phyloP scores from a whole-genome alignment of 2,888 invertebrate species.

The Epicampocera succincta region DNA sequence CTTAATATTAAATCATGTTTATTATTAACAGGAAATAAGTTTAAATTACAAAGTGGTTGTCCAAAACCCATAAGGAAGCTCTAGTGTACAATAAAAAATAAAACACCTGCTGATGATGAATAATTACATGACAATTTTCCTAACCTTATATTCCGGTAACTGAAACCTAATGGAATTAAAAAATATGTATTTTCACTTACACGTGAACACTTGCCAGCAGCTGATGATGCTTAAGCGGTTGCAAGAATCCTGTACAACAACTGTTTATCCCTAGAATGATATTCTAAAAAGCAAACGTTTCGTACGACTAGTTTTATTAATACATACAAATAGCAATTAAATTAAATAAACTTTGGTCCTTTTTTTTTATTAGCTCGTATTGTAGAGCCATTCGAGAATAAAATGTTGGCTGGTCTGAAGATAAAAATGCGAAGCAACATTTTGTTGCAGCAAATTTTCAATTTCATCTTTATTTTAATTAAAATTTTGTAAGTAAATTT shows the following conservation, averaged over 20 bases:
- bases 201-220: not conserved
- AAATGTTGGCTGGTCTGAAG: not conserved
- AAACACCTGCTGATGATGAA: too few species aligned
- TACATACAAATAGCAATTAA: conserved; percentile 47
- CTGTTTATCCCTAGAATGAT: not conserved
- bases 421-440: not conserved
- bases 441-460: conserved; percentile 33
- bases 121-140: too few species aligned
- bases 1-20: too few species aligned
- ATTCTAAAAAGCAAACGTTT: not conserved
- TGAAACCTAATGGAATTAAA: conserved; percentile 34
- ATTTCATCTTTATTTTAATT: conserved; percentile 67
- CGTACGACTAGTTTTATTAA: not conserved
- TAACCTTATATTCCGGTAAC: conserved; percentile 16
- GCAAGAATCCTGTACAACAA: too few species aligned
- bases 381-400: not conserved
- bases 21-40: too few species aligned
- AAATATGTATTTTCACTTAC: conserved; percentile 28
- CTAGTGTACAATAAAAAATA: too few species aligned
- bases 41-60: too few species aligned
- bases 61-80: too few species aligned
- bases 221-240: too few species aligned
- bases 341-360: conserved; percentile 59
- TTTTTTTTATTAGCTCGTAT: not conserved
- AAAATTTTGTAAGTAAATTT: conserved; percentile 66